Conservation (phyloP, 2,797 vertebrate species). For the Labeo calbasu region DNA sequence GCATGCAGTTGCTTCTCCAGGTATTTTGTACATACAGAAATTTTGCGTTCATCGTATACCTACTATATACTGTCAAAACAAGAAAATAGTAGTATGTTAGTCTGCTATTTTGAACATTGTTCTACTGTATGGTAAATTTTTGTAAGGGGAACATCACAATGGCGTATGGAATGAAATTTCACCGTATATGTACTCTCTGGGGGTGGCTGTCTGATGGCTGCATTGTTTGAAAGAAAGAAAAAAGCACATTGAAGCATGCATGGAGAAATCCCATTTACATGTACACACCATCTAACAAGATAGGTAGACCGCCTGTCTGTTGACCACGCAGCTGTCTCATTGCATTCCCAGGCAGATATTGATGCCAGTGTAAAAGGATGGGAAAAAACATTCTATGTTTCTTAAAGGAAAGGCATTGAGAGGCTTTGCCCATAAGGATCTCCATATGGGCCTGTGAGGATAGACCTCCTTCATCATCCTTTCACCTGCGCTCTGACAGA, state of each 20-base stretch:
- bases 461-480: conserved; percentile 63
- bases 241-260: conserved; percentile 24
- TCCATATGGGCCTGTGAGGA: conserved; percentile 57
- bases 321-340: conserved; percentile 54
- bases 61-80: neutral
- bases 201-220: conserved; percentile 32
- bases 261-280: conserved; percentile 53
- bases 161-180: conserved; percentile 7
- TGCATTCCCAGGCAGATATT: conserved; percentile 63
- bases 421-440: conserved; percentile 59
- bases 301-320: conserved; percentile 56
- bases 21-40: neutral
- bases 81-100: neutral
- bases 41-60: neutral
- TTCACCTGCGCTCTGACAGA: conserved; percentile 83
- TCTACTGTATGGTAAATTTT: neutral
- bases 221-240: conserved; percentile 21
- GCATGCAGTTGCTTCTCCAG: neutral
- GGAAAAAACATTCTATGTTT: conserved; percentile 52
- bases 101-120: neutral
- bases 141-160: conserved; percentile 8
- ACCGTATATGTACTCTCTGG: neutral
- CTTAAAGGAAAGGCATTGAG: conserved; percentile 55
- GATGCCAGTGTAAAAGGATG: conserved; percentile 55
- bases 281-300: conserved; percentile 56